Base-by-base conservation (phyloP, 2,113 vertebrate species). In the Pseudopodoces humilis region DNA sequence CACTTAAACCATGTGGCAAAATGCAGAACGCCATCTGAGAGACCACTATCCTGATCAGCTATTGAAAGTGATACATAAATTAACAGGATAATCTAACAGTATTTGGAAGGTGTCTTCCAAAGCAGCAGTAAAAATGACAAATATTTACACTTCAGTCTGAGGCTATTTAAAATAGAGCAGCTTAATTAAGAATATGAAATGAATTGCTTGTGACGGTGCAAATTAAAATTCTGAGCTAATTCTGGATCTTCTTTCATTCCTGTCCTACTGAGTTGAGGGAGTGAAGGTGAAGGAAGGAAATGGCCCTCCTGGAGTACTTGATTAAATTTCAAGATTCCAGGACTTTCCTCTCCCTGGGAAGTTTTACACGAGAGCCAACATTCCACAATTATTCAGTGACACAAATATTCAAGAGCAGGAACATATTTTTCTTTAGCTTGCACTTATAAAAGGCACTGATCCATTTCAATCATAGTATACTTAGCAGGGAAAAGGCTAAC, bases 361-460 rank as follows among this genome's bases (percentile, higher is more conserved):
- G 37, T 55, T 91, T 88, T 81, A 49, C 62, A 63, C 1, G 3
- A 74, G 27, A 55, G 85, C 84, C n/a, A 77, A 58, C 83, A 88
- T 62, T 59, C 30, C 50, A 52, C 13, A 63, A 50, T 80, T 89
- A 85, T 56, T 69, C 62, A 83, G n/a, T 93, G 39, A 94, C 47
- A 84, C n/a, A 86, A 91, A 88, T 50, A 62, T 93, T 90, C 63
- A 74, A 90, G 44, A 92, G 49, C 56, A 88, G 71, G 65, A 93
- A 85, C 91, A 86, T 63, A 63, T 56, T 92, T 95, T 92, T 91
- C 71, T 89, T 93, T 75, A 94, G 47, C 41, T 95, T 94, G 69
- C 79, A 83, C 52, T 90, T 81, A 30, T 72, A 79, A 94, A 97
- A 97, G 96, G 94, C 97, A 97, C 95, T 92, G 53, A 91, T 95